Base-by-base conservation (phyloP, 2,797 vertebrate species). In the Graptemys geographica region DNA sequence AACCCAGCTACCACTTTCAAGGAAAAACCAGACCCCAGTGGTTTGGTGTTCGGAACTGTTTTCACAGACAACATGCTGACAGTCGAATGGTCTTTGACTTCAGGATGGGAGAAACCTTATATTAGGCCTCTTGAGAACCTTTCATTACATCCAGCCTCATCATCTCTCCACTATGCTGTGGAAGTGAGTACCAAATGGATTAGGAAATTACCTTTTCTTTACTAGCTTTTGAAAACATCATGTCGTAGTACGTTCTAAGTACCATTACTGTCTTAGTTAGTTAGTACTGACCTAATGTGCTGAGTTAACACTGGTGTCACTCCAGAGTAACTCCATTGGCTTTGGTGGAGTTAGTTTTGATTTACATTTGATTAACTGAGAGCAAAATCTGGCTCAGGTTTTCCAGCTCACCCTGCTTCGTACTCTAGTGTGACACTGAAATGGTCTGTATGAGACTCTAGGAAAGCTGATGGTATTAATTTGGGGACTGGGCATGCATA, bases 41-140 rank as follows among this genome's bases (percentile, higher is more conserved):
- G 94, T 53, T 95, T 98, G 57, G 96, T 98, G 25, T 99, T 99
- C 52, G 99, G 99, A 86, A 96, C 97, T 0, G 97, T 98, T 81
- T 99, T 99, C 97, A 99, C 99, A 1, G 99, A 99, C 97, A 99
- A 99, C 97, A 99, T 99, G 99, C 92, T 99, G 95, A 98, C 92
- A 12, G 97, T 99, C 28, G 98, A 99, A 94, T 99, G 99, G 99
- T 99, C 98, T 28, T 90, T 31, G 2, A 92, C 95, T 5, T 98
- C 96, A 11, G 99, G 99, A 76, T 99, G 99, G 99, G 98, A 98
- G 97, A 97, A 97, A 55, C 99, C 99, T 1, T 97, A 76, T 16
- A 99, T 99, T 85, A 98, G 97, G 93, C 99, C 99, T 0, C 98
- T 99, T 41, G 97, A 98, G 49, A 99, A 99, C 96, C 97, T 99